These are phyloP conservation scores for Prorops nasuta DNA, from an alignment of 1,140 invertebrate genomes.

Conservation along the genomic window DNA sequence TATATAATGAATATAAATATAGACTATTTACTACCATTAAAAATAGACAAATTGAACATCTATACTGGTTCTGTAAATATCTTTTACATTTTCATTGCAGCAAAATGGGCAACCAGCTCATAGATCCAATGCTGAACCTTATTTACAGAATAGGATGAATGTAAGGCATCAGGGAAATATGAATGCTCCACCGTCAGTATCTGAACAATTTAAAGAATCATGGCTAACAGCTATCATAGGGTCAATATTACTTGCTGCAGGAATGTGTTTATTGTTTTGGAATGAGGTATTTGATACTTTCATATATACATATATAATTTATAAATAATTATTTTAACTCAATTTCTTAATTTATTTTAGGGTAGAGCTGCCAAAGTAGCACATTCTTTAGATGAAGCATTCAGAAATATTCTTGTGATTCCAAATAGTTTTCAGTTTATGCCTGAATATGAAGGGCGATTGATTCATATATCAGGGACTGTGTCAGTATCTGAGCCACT, in stretches of 20 bases:
- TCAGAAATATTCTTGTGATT: slow-evolving; percentile 61
- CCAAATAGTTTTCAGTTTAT: slow-evolving; percentile 57
- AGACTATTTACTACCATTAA: too few relatives aligned
- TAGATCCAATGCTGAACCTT: slow-evolving; percentile 23
- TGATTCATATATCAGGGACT: slow-evolving; percentile 75
- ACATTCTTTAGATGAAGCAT: slow-evolving; percentile 69
- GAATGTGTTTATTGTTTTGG: slow-evolving; percentile 67
- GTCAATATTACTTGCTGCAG: slow-evolving; percentile 57
- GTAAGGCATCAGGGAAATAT: slow-evolving; percentile 16
- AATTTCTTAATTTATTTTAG: slow-evolving; percentile 43
- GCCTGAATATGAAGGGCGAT: slow-evolving; percentile 68
- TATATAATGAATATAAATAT: neutral
- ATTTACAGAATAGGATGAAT: slow-evolving; percentile 28
- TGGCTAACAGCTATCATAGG: slow-evolving; percentile 67
- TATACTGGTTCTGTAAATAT: neutral
- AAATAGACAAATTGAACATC: too few relatives aligned
- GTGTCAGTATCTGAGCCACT: slow-evolving; percentile 75
- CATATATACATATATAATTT: slow-evolving; percentile 6
- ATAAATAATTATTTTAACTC: slow-evolving; percentile 3
- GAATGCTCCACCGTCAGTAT: slow-evolving; percentile 44
- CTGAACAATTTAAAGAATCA: slow-evolving; percentile 62
- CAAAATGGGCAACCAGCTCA: slow-evolving; percentile 41
- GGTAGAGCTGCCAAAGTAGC: slow-evolving; percentile 70
- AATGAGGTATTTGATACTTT: slow-evolving; percentile 63
- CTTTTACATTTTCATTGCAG: slow-evolving; percentile 3